Evolutionary conservation across 2,888 invertebrate species (phyloP).

Genomic region (Eupeodes latifasciatus): DNA sequence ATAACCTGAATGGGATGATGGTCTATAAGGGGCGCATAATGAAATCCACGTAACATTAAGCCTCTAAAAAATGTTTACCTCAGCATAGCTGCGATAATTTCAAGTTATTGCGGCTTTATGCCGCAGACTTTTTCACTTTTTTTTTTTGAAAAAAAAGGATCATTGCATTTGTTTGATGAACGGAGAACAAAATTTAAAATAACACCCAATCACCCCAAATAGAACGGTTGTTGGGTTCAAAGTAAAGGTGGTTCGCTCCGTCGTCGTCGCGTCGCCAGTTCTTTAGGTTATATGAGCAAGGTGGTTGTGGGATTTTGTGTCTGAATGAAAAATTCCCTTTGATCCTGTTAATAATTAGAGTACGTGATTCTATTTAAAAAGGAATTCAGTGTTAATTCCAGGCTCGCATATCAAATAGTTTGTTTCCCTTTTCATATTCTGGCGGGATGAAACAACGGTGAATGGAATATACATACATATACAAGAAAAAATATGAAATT

Average conservation of each 20-base stretch:
- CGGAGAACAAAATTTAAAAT: slow-evolving; percentile 9
- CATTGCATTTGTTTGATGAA: slow-evolving; percentile 46
- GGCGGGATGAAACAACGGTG: slow-evolving; percentile 4
- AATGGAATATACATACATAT: not conserved
- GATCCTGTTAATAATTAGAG: slow-evolving; percentile 74
- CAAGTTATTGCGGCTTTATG: slow-evolving; percentile 70
- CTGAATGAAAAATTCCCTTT: slow-evolving; percentile 61
- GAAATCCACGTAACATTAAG: slow-evolving; percentile 31
- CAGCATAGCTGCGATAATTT: slow-evolving; percentile 70
- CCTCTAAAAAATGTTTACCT: slow-evolving; percentile 57
- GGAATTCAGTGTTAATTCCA: slow-evolving; percentile 66
- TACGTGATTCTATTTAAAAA: slow-evolving; percentile 75
- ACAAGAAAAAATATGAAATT: not conserved
- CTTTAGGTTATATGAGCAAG: too few species aligned
- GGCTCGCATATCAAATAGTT: slow-evolving; percentile 72
- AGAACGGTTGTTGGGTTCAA: not conserved
- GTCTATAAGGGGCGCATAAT: slow-evolving; percentile 8
- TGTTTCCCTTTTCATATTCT: slow-evolving; percentile 12
- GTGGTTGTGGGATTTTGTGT: slow-evolving; percentile 16
- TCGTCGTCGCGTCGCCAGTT: too few species aligned
- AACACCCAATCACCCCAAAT: not conserved
- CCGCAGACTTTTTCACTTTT: slow-evolving; percentile 25
- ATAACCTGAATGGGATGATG: not conserved
- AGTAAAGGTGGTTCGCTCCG: not conserved
- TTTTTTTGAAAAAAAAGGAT: slow-evolving; percentile 8